Base-by-base conservation (phyloP, 2,888 invertebrate genomes). In the Diaprepes abbreviatus region DNA sequence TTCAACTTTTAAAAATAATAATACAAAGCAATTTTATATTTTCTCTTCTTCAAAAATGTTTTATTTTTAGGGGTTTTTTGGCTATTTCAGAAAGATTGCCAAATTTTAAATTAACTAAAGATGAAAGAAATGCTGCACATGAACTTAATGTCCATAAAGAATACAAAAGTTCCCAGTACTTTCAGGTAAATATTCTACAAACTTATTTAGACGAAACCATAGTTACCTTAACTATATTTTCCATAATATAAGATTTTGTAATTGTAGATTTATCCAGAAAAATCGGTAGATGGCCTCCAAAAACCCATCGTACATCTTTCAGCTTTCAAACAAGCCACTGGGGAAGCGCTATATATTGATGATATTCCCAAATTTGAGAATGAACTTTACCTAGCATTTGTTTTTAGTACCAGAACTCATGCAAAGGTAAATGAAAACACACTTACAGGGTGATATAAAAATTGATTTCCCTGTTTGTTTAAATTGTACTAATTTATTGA, bases 331-430 rank as follows among this genome's bases (percentile, higher is more conserved):
- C 97, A 97, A 85, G 92, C 92, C 1, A 1, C 92, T 94, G 70
- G 70, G 3, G 96, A 97, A 86, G 97, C 97, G 0, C 86, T 93
- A 57, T 97, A 96, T 81, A 91, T 93, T 74, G 96, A 96, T 80
- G 97, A 97, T 80, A 91, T 95, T 76, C 94, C 95, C 0, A 85
- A 83, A 48, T 88, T 88, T 73, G 88, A 89, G 76, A 90, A 90
- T 52, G 96, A 97, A 82, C 84, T 96, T 2, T 94, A 93, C 78
- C 83, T 96, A 76, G 90, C 91, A 0, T 87, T 93, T 52, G 95
- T 97, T 0, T 78, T 91, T 0, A 95, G 96, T 77, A 90, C 90
- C 0, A 91, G 89, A 83, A 89, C 96, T 0, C 92, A 94, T 79
- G 97, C 96, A 0, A 91, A 90, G 76, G 62, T 62, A 45, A 19